Percentiles rank a stretch among this genome's conserved stretches.
These are phyloP conservation scores for Tarsius wallacei DNA, from an alignment of 2,797 vertebrate species.

Conservation along the genomic window DNA sequence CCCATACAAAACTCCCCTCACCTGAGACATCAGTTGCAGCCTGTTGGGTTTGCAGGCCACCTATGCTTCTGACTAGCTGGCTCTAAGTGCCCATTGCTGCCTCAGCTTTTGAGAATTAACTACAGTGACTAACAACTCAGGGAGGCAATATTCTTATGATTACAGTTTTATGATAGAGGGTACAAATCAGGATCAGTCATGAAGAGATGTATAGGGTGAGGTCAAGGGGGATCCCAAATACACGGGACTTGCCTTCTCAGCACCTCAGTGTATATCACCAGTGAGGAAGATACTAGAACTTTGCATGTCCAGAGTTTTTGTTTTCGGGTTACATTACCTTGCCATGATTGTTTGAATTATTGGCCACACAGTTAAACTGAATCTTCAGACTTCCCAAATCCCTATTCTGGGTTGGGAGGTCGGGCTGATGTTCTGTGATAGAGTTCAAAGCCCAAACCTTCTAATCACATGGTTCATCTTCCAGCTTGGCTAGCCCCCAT, in stretches of 20 bases:
- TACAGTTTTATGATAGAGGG: neutral
- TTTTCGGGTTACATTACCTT: neutral
- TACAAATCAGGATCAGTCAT: neutral
- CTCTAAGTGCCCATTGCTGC: neutral
- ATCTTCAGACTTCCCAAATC: neutral
- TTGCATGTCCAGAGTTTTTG: constrained; percentile 2
- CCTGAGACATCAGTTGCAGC: neutral
- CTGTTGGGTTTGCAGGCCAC: neutral
- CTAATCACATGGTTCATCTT: neutral
- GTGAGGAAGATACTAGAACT: neutral
- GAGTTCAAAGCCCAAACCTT: neutral
- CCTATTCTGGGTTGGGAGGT: neutral
- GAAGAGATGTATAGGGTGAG: neutral
- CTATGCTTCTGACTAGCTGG: neutral
- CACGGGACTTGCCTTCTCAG: neutral
- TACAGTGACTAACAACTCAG: neutral
- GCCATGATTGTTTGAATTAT: neutral
- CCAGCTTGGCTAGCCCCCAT: neutral
- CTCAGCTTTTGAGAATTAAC: neutral
- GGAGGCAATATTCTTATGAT: neutral
- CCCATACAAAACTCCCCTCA: neutral
- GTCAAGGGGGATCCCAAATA: neutral
- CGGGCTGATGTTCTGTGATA: neutral
- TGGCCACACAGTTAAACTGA: neutral
- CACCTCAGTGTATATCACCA: neutral